Evolutionary conservation across 2,888 invertebrate genomes (phyloP).

Genomic region (Scaptomyza tumidula): DNA sequence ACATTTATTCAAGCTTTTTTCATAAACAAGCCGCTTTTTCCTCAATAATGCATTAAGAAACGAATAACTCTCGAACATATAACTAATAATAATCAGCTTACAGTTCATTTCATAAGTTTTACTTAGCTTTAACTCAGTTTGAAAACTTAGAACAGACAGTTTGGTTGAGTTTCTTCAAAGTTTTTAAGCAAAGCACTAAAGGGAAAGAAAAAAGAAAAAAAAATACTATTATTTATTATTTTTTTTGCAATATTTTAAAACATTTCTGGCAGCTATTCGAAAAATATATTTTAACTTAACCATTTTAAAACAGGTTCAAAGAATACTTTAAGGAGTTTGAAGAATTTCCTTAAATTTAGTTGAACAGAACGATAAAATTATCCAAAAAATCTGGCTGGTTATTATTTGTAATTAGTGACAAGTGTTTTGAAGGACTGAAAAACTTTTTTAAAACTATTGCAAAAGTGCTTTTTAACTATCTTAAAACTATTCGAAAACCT

Average conservation of each 20-base stretch:
- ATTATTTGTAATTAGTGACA: background rate
- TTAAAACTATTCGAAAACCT: background rate
- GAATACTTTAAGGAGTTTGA: too few relatives aligned
- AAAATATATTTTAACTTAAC: too few relatives aligned
- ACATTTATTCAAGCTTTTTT: slow-evolving; percentile 33
- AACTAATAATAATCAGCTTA: background rate
- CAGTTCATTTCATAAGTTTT: background rate
- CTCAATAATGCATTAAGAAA: background rate
- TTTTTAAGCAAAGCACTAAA: too few relatives aligned
- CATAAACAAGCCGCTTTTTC: slow-evolving; percentile 23
- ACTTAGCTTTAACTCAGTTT: background rate
- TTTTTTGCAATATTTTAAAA: too few relatives aligned
- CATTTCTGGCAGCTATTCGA: too few relatives aligned
- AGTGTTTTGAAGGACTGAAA: background rate
- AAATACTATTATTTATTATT: too few relatives aligned
- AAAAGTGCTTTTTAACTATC: background rate
- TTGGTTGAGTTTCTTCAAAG: too few relatives aligned
- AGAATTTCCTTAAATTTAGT: too few relatives aligned
- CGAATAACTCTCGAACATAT: background rate
- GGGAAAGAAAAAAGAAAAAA: too few relatives aligned
- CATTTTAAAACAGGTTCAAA: too few relatives aligned
- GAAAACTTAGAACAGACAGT: too few relatives aligned
- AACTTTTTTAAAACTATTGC: background rate
- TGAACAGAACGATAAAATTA: too few relatives aligned
- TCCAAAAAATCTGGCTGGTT: background rate